Evolutionary conservation across 2,888 invertebrate species (phyloP).

Genomic region (Tiphia femorata): DNA sequence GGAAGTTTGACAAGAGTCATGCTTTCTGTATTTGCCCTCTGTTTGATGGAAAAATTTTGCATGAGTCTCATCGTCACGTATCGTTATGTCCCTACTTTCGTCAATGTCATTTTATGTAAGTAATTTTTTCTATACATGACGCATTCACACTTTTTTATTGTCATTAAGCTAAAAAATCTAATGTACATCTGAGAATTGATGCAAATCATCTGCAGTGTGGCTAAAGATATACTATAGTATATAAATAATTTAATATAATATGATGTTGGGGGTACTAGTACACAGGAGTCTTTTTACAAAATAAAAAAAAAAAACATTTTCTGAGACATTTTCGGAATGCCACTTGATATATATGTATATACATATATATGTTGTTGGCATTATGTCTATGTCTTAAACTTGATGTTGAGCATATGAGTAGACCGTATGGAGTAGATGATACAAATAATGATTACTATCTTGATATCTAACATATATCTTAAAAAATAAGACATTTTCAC

Average conservation of each 20-base stretch:
- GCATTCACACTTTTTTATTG: conserved; percentile 32
- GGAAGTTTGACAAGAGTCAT: conserved; percentile 77
- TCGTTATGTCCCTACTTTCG: conserved; percentile 53
- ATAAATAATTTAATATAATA: conserved; percentile 39
- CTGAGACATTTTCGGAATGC: conserved; percentile 26
- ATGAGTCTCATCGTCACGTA: conserved; percentile 40
- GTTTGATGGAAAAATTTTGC: conserved; percentile 32
- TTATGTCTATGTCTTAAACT: conserved; percentile 40
- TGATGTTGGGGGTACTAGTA: conserved; percentile 23
- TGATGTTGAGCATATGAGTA: conserved; percentile 35
- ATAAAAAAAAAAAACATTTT: conserved; percentile 11
- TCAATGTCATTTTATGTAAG: conserved; percentile 63
- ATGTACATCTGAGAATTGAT: conserved; percentile 26
- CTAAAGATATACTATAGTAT: conserved; percentile 30
- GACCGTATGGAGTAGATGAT: conserved; percentile 30
- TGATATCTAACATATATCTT: conserved; percentile 18
- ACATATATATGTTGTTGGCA: conserved; percentile 31
- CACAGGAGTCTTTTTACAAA: conserved; percentile 19
- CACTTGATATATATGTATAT: conserved; percentile 17
- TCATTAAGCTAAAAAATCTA: conserved; percentile 28
- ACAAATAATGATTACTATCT: conserved; percentile 27
- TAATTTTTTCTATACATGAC: conserved; percentile 46
- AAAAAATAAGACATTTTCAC: conserved; percentile 20
- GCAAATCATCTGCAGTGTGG: conserved; percentile 32
- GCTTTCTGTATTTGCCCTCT: conserved; percentile 38